Base-by-base conservation (phyloP, 2,888 invertebrate genomes). In the Agrotis clavis region DNA sequence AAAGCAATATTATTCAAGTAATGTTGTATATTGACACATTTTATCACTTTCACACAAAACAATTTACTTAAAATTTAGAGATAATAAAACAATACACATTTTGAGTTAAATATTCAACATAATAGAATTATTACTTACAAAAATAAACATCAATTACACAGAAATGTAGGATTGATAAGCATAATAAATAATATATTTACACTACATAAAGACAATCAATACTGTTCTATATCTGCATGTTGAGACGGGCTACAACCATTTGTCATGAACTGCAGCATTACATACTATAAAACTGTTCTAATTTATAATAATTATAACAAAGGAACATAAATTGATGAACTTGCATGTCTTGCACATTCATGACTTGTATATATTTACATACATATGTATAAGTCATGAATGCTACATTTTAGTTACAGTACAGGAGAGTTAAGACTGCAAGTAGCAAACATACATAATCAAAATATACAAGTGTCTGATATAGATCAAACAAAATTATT, bases 31-130 rank as follows among this genome's bases (percentile, higher is more conserved):
- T 95, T 95, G 94, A 95, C 93, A 94, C 92, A 92, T 93, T 92
- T 93, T 92, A 94, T 94, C 94, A 94, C 94, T 92, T 94, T 91
- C 95, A 96, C 95, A 93, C 94, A 90, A 95, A 96, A 95, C 95
- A 93, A 92, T 90, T 91, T 88, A 90, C 92, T 94, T 94, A 95
- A 92, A 96, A 94, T 95, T 94, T 94, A 95, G 92, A 95, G 90
- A 92, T 92, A 94, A 92, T 93, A 75, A 75, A 75, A 75, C 90
- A 91, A 93, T 94, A 93, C 91, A 93, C 91, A 91, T 91, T 91
- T 92, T 74, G 70, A 91, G 90, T 93, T 94, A 93, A 93, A 94
- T 94, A 93, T 90, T 93, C 91, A 95, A 95, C 94, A 92, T 93
- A 94, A 94, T 93, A 94, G 85, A 94, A 82, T 90, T 94, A 92